These are phyloP conservation scores for Psylliodes chrysocephalus DNA, from an alignment of 2,888 invertebrate species.

Conservation along the genomic window DNA sequence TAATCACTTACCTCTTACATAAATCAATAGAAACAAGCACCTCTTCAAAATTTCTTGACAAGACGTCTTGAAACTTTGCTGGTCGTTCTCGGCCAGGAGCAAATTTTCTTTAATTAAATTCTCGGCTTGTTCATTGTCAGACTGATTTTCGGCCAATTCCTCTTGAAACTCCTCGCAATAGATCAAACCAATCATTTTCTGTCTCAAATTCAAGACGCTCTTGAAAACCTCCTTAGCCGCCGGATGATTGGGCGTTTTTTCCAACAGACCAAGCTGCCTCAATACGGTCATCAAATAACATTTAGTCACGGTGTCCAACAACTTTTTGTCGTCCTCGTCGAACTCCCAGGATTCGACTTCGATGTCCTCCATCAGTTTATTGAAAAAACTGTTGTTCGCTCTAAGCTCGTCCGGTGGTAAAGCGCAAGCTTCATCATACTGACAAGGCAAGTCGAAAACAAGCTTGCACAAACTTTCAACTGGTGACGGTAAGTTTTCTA, in stretches of 20 bases:
- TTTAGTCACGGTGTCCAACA: slow-evolving; percentile 65
- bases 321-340: slow-evolving; percentile 62
- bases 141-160: slow-evolving; percentile 40
- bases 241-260: slow-evolving; percentile 53
- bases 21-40: slow-evolving; percentile 66
- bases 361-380: slow-evolving; percentile 61
- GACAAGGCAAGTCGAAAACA: slow-evolving; percentile 57
- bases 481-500: slow-evolving; percentile 49
- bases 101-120: slow-evolving; percentile 38
- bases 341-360: slow-evolving; percentile 67
- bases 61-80: slow-evolving; percentile 52
- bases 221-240: slow-evolving; percentile 60
- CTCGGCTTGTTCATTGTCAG: slow-evolving; percentile 38
- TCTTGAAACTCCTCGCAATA: slow-evolving; percentile 47
- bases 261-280: slow-evolving; percentile 67
- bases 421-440: slow-evolving; percentile 60
- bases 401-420: slow-evolving; percentile 45
- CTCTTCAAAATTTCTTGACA: slow-evolving; percentile 65
- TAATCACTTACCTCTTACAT: slow-evolving; percentile 61
- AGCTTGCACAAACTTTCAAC: slow-evolving; percentile 54
- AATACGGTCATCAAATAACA: slow-evolving; percentile 66
- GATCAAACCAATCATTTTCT: slow-evolving; percentile 55
- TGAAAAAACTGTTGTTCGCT: slow-evolving; percentile 55
- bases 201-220: slow-evolving; percentile 51
- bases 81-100: slow-evolving; percentile 40